Base-by-base conservation (phyloP, 2,888 invertebrate genomes). In the Phyto melanocephala region DNA sequence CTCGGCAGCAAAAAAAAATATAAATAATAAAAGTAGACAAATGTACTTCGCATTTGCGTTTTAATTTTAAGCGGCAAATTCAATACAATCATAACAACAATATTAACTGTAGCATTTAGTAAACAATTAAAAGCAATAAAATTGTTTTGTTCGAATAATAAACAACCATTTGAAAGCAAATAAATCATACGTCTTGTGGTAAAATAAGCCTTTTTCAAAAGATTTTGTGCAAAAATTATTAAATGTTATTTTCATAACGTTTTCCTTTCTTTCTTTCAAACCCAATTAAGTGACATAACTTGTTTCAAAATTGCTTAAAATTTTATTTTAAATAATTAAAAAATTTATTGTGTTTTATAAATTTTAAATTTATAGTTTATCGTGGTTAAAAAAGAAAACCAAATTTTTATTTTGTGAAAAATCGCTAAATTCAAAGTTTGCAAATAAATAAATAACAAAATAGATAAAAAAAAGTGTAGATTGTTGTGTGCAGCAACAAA, bases 121-220 rank as follows among this genome's bases (percentile, higher is more conserved):
- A 58, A 65, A 65, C 45, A 50, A 68, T 11, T 68, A 63, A 68
- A 67, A 72, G 63, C 72, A 83, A 80, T 80, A 35, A 60, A 74
- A 74, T 70, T 65, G 80, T 47, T 52, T 80, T 70, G 35, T 50
- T 20, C 52, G 6, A 28, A 28, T 28, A 28, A 6, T 6, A 28
- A n/a, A 28, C 28, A 28, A 3, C 28, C 28, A 35, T 4, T 33
- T 42, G 42, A 70, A 70, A 70, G 17, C 2, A 33, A 56, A 82
- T 82, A 54, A 79, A 82, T 82, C 82, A 79, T 82, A 82, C 82
- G 79, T 79, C 79, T 63, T 28, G 81, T 72, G 10, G 72, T 68
- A 62, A 77, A 72, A 62, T 7, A 33, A 33, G n/a, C 6, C 6
- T 37, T 37, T 2, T 15, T 6, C 1, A 72, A 22, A 40, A 60